Evolutionary conservation across 1,140 invertebrate genomes (phyloP).

Genomic region (Aphelenchoides besseyi): DNA sequence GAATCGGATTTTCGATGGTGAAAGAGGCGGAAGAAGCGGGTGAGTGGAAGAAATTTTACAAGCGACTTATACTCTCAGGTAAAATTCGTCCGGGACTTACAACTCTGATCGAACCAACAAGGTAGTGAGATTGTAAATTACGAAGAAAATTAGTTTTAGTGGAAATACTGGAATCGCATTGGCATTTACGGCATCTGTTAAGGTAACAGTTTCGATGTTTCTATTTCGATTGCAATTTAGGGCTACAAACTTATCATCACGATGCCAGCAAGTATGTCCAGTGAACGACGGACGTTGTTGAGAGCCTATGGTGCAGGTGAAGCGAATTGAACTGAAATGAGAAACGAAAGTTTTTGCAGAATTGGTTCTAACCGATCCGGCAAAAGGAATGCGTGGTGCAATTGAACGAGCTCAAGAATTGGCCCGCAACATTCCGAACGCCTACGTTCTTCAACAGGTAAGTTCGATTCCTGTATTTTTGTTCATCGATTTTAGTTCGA

Average conservation of each 20-base stretch:
- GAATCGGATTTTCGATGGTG: slow-evolving; percentile 60
- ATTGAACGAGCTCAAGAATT: slow-evolving; percentile 57
- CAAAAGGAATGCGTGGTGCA: slow-evolving; percentile 51
- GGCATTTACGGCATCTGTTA: slow-evolving; percentile 38
- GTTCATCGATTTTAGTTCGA: slow-evolving; percentile 50
- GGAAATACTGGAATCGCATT: slow-evolving; percentile 63
- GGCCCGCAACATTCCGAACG: slow-evolving; percentile 50
- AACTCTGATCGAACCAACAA: slow-evolving; percentile 60
- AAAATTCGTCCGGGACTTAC: slow-evolving; percentile 61
- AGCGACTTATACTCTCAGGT: too few species aligned
- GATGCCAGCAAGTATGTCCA: slow-evolving; percentile 64
- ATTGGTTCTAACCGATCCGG: slow-evolving; percentile 54
- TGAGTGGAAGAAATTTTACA: too few species aligned
- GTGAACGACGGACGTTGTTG: slow-evolving; percentile 56
- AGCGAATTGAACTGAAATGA: slow-evolving; percentile 46
- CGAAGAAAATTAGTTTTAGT: too few species aligned
- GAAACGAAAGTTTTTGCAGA: slow-evolving; percentile 51
- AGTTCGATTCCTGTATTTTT: slow-evolving; percentile 11
- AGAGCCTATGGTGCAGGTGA: slow-evolving; percentile 58
- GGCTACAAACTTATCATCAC: slow-evolving; percentile 64
- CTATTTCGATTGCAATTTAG: slow-evolving; percentile 41
- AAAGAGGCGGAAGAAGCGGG: slow-evolving; percentile 61
- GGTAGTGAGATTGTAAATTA: too few species aligned
- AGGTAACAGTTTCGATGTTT: neutral
- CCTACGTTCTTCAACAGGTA: slow-evolving; percentile 54